Evolutionary conservation across 1,140 invertebrate genomes (phyloP), one percentile per base, ranked within the genome.

Genomic region (Maniola jurtina): DNA sequence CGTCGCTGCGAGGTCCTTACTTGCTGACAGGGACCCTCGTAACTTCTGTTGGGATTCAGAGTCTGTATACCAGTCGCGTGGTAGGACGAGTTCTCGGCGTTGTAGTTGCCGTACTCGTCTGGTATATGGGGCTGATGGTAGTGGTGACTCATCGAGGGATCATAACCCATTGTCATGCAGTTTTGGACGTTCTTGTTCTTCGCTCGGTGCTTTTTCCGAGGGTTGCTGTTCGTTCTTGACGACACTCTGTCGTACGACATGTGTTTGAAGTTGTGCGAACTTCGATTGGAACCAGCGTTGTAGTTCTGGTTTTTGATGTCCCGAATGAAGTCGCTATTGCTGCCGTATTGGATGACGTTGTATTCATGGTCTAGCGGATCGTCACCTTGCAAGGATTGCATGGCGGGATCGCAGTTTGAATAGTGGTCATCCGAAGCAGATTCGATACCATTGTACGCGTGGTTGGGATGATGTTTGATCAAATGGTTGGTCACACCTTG

Each of bases 191-290:
- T 90, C 57, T 91, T 91, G 67, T 89, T 89, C 71, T 91, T 91
- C 6, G 80, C 80, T 65, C 89, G 76, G 63, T 91, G 91, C 75
- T 92, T 92, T 58, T 91, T 91, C 5, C 91, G 74, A 25, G 89
- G 91, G 60, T 92, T 92, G 66, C 91, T 92, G 67, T 92, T 92
- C 38, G 90, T 92, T 72, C 89, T 70, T 6, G 90, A 89, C 0
- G 91, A 92, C 6, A 87, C 81, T 61, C 91, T 75, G 66, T 92
- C 91, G 70, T 91, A 92, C 1, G 90, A 91, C 84, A 90, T 84
- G 76, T 91, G 90, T 70, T 92, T 92, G 70, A 92, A 92, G 63
- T 92, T 91, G 68, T 91, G 90, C 0, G 90, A 91, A 56, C 90
- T 89, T 8, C 91, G 73, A 16, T 89, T 89, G 0, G 91, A 92